Conservation (phyloP, 1,140 invertebrate species). For the Philotrypesis tridentata region DNA sequence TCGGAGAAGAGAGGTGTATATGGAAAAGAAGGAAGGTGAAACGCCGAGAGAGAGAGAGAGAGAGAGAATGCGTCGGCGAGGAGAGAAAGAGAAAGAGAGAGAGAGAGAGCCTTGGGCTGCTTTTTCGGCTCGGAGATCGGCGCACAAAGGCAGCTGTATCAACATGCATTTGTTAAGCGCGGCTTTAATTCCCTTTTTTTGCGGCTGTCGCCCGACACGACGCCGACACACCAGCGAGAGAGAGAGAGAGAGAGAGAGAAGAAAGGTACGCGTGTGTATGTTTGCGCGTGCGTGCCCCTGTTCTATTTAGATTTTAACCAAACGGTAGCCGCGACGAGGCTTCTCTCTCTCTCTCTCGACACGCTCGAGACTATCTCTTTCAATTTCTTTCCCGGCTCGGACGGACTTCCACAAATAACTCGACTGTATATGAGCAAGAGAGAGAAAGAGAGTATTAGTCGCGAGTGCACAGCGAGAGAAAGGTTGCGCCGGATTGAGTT, state of each 20-base stretch:
- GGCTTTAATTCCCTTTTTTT: slow-evolving; percentile 54
- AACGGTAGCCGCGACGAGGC: not conserved
- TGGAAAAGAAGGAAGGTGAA: slow-evolving; percentile 15
- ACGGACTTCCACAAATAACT: not conserved
- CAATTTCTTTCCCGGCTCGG: not conserved
- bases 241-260: too few species aligned
- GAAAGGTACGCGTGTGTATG: not conserved
- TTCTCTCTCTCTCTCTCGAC: too few species aligned
- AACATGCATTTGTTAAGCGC: slow-evolving; percentile 65
- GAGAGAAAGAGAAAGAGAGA: not conserved
- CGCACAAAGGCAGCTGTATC: slow-evolving; percentile 67
- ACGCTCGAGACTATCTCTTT: not conserved
- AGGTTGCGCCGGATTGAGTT: too few species aligned
- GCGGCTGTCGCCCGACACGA: not conserved
- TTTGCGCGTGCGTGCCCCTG: not conserved
- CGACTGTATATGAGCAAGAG: not conserved
- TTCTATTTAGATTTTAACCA: slow-evolving; percentile 43
- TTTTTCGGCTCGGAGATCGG: slow-evolving; percentile 50
- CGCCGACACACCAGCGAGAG: not conserved
- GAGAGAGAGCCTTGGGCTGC: slow-evolving; percentile 26
- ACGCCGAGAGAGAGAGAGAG: slow-evolving; percentile 19
- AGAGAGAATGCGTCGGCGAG: not conserved
- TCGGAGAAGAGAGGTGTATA: not conserved
- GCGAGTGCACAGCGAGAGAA: too few species aligned
- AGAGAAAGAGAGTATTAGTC: not conserved